Evolutionary conservation across 2,113 vertebrate species (phyloP).

Genomic region (Casuarius casuarius): DNA sequence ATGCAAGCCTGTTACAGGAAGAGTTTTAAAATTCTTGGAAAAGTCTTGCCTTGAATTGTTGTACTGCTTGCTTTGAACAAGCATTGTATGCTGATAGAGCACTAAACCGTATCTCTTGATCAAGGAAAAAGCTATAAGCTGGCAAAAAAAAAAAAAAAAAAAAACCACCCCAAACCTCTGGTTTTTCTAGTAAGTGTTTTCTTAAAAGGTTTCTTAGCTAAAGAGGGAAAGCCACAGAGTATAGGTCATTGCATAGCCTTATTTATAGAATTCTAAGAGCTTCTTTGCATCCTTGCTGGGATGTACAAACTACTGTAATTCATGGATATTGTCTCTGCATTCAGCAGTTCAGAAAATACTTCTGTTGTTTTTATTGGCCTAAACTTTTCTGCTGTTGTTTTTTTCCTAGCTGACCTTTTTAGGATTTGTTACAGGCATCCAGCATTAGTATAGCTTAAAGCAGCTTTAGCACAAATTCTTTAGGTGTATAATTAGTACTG

Average conservation of each 20-base stretch:
- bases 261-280: background rate
- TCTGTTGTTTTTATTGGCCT: background rate
- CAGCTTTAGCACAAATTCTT: background rate
- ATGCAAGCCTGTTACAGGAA: background rate
- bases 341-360: constrained; percentile 19
- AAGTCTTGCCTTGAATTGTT: background rate
- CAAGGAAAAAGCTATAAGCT: background rate
- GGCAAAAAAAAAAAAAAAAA: background rate
- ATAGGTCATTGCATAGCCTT: background rate
- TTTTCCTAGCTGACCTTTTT: background rate
- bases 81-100: constrained; percentile 4
- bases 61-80: background rate
- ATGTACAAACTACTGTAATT: background rate
- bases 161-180: background rate
- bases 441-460: background rate
- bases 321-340: background rate
- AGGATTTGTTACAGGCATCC: background rate
- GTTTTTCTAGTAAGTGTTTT: background rate
- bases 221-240: background rate
- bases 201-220: constrained; percentile 1
- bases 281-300: background rate
- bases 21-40: background rate
- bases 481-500: background rate
- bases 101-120: background rate
- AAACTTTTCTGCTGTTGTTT: background rate